Conservation (phyloP, 2,113 vertebrate species). For the Telmatochromis sp. region DNA sequence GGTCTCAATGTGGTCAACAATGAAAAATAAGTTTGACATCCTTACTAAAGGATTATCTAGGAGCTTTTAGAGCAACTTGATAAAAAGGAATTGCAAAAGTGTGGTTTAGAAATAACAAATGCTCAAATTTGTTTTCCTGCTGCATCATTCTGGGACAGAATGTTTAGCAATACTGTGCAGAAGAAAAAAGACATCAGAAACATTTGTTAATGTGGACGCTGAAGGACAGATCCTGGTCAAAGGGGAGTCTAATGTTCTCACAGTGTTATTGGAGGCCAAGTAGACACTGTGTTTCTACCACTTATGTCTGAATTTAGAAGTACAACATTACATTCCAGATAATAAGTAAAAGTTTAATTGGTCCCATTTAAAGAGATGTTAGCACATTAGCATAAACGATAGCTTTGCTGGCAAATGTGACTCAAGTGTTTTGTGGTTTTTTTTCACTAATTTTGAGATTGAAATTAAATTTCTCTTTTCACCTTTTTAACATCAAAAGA, state of each 20-base stretch:
- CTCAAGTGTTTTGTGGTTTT: accelerated
- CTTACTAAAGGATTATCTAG: not conserved
- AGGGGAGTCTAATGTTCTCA: not conserved
- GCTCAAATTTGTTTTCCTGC: not conserved
- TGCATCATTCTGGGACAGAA: not conserved
- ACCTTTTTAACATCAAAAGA: not conserved
- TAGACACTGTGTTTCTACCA: not conserved
- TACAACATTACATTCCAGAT: not conserved
- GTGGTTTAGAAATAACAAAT: not conserved
- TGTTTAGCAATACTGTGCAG: not conserved
- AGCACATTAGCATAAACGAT: not conserved
- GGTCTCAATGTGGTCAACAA: not conserved
- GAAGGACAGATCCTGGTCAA: not conserved
- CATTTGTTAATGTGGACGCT: not conserved
- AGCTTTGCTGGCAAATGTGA: not conserved
- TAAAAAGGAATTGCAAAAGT: not conserved
- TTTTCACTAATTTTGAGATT: not conserved
- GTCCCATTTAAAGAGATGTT: not conserved
- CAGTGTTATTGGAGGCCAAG: not conserved
- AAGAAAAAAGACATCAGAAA: not conserved
- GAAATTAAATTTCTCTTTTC: not conserved
- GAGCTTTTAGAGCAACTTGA: not conserved
- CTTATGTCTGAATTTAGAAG: not conserved
- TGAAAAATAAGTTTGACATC: not conserved
- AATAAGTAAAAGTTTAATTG: not conserved